Percentiles rank a stretch among this genome's conserved stretches.
Conservation (phyloP, 2,888 invertebrate species). For the Cybosia mesomella region DNA sequence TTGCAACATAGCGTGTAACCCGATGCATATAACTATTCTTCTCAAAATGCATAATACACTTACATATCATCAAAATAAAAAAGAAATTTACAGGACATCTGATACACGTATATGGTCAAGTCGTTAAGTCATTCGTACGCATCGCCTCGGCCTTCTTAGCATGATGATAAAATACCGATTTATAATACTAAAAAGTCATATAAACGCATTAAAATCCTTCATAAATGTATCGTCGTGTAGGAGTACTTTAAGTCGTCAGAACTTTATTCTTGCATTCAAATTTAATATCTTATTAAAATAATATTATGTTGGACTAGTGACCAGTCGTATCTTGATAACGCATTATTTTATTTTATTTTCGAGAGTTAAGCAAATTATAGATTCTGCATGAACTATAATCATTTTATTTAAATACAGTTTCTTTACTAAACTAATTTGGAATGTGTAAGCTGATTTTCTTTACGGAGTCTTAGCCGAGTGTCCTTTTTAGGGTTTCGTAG, state of each 20-base stretch:
- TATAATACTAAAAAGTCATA: constrained; percentile 44
- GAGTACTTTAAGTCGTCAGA: constrained; percentile 45
- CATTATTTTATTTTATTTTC: neutral
- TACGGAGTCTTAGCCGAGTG: neutral
- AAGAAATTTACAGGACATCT: neutral
- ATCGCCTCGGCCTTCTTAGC: constrained; percentile 41
- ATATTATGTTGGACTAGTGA: neutral
- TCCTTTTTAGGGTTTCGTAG: too few relatives aligned
- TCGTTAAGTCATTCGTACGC: constrained; percentile 18
- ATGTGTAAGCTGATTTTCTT: neutral
- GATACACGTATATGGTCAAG: neutral
- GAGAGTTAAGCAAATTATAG: neutral
- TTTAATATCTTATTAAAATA: neutral
- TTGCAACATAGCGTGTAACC: too few relatives aligned
- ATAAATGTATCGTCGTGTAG: constrained; percentile 55
- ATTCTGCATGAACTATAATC: neutral
- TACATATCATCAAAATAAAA: neutral
- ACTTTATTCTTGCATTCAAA: constrained; percentile 27
- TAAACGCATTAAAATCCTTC: constrained; percentile 63
- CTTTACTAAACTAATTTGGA: neutral
- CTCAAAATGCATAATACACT: neutral
- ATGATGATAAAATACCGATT: constrained; percentile 42
- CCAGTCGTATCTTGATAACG: neutral
- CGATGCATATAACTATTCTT: neutral
- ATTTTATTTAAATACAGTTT: neutral